Conservation (phyloP, 1,140 invertebrate species). For the Galleria mellonella region DNA sequence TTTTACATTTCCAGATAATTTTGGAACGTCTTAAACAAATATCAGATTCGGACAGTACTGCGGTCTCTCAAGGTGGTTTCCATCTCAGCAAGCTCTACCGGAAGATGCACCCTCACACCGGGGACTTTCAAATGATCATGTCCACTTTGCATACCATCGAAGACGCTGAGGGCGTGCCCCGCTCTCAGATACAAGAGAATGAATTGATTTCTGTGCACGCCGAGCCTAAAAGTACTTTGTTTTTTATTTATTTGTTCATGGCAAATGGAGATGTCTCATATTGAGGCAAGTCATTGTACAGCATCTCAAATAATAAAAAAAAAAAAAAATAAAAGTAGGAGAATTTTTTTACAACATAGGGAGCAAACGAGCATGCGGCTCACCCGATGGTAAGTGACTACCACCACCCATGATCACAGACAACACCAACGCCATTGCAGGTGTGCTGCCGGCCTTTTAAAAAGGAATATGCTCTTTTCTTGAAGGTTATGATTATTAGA, state of each 20-base stretch:
- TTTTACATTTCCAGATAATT: conserved; percentile 20
- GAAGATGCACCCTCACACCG: conserved; percentile 35
- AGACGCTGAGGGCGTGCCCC: conserved; percentile 15
- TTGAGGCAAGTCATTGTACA: background rate
- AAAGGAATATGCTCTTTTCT: too few species aligned
- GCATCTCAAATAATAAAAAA: background rate
- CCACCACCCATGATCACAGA: too few species aligned
- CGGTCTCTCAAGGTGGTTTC: conserved; percentile 8
- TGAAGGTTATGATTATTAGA: too few species aligned
- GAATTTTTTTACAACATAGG: too few species aligned
- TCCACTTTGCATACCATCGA: conserved; percentile 24
- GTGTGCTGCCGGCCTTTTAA: too few species aligned
- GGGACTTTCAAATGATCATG: conserved; percentile 41
- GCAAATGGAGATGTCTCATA: background rate
- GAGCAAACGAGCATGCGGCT: too few species aligned
- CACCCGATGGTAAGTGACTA: too few species aligned
- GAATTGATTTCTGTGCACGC: background rate
- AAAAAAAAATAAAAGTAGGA: too few species aligned
- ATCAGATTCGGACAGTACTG: background rate
- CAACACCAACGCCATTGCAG: too few species aligned
- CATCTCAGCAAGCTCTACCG: conserved; percentile 28
- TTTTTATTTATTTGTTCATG: background rate
- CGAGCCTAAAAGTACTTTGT: background rate
- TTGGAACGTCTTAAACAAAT: conserved; percentile 20
- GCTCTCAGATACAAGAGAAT: conserved; percentile 19